Base-by-base conservation (phyloP, 2,888 invertebrate genomes). In the Caenorhabditis zanzibari region DNA sequence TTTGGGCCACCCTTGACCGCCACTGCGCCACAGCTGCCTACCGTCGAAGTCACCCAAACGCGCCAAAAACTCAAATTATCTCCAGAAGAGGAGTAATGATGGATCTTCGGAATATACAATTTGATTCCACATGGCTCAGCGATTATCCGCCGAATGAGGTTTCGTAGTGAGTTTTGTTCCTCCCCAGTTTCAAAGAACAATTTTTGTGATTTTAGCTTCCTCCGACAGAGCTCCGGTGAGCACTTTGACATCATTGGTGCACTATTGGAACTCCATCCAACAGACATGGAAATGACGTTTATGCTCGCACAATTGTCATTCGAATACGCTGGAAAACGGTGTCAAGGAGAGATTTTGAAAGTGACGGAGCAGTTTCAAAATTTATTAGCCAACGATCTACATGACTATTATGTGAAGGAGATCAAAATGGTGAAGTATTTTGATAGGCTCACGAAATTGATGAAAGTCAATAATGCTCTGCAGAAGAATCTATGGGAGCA, bases 401-500 rank as follows among this genome's bases (percentile, higher is more conserved):
- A 85, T 38, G 26, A 77, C 19, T 85, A 83, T 49, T 85, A 85
- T 76, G 61, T 79, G 26, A 63, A 75, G 9, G 74, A 83, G 12
- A 12, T 73, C 28, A 76, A 74, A 22, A 72, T 68, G 74, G 24
- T 68, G 2, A 84, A 85, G 24, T 87, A 87, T 63, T 84, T 81
- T 1, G 56, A 64, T 16, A 38, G 87, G 49, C 61, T 87, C 26
- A 64, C 76, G n/a, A 74, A 82, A 58, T 35, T 87, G 61, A 85
- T 86, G 85, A 74, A 68, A 24, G 76, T 87, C 26, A 80, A 82
- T 16, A 81, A 87, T 47, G 76, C 77, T 14, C 71, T 87, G 0
- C 85, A 85, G 84, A 80, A 75, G 44, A 83, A 84, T 54, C 75
- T 82, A 19, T 72, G 77, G 74, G 77, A 81, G 49, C 69, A 69